Conservation (phyloP, 2,797 vertebrate species). For the Heteromormyrus szaboi region DNA sequence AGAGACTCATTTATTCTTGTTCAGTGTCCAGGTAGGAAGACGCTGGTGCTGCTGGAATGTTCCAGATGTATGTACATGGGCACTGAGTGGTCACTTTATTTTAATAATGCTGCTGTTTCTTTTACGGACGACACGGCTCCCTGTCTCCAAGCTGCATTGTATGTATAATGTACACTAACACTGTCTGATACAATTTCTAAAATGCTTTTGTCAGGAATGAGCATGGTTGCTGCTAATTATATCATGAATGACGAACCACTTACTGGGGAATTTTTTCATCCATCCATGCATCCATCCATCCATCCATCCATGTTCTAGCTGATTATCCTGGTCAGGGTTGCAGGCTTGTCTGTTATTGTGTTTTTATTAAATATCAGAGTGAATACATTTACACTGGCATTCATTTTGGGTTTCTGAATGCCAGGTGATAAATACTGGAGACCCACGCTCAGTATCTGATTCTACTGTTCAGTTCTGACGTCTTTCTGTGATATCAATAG, state of each 20-base stretch:
- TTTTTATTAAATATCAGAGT: not conserved
- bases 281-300: not conserved
- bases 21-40: conserved; percentile 8
- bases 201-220: not conserved
- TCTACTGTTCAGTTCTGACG: not conserved
- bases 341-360: not conserved
- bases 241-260: not conserved
- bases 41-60: not conserved
- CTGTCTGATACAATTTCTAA: not conserved
- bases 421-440: not conserved
- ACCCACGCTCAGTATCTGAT: not conserved
- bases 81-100: not conserved
- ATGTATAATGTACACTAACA: not conserved
- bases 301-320: not conserved
- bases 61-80: not conserved
- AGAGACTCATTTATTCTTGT: not conserved
- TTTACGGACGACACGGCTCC: not conserved
- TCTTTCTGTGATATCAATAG: not conserved
- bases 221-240: not conserved
- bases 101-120: not conserved
- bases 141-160: not conserved
- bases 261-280: not conserved
- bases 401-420: not conserved
- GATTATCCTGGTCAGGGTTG: not conserved
- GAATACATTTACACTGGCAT: not conserved